Evolutionary conservation across 2,797 vertebrate genomes (phyloP).

Genomic region (Chrosomus eos): DNA sequence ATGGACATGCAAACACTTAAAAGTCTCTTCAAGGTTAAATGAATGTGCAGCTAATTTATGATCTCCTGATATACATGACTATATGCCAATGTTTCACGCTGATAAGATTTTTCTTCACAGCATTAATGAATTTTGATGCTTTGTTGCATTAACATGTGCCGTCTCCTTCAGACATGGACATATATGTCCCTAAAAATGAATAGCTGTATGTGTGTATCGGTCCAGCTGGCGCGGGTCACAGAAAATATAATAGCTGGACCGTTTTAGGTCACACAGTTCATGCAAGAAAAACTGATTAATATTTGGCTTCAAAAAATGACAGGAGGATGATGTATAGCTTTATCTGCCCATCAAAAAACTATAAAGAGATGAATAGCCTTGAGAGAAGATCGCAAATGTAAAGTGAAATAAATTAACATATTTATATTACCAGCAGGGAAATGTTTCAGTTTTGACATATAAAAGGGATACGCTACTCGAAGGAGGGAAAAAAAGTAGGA

Average conservation of each 20-base stretch:
- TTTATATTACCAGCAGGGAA: conserved; percentile 85
- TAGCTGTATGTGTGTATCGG: conserved; percentile 14
- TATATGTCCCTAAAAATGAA: neutral
- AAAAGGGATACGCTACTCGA: neutral
- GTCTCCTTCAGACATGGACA: neutral
- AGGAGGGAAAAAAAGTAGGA: neutral
- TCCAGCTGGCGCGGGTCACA: conserved; percentile 5
- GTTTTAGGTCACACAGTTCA: conserved; percentile 69
- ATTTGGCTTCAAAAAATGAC: conserved; percentile 89
- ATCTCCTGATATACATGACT: conserved; percentile 31
- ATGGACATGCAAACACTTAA: neutral
- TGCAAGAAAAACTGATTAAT: conserved; percentile 87
- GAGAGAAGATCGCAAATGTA: conserved; percentile 85
- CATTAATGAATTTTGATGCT: conserved; percentile 51
- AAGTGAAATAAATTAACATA: conserved; percentile 84
- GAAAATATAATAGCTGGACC: conserved; percentile 33
- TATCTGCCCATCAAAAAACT: conserved; percentile 84
- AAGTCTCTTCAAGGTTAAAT: conserved; percentile 43
- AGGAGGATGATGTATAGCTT: conserved; percentile 85
- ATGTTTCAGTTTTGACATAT: conserved; percentile 69
- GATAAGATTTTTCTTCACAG: conserved; percentile 39
- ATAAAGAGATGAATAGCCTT: conserved; percentile 89
- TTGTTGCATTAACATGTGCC: conserved; percentile 43
- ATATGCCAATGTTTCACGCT: neutral
- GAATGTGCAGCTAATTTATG: conserved; percentile 10